phyloP scores from a whole-genome alignment of 2,797 vertebrate genomes.

The Graptemys geographica region DNA sequence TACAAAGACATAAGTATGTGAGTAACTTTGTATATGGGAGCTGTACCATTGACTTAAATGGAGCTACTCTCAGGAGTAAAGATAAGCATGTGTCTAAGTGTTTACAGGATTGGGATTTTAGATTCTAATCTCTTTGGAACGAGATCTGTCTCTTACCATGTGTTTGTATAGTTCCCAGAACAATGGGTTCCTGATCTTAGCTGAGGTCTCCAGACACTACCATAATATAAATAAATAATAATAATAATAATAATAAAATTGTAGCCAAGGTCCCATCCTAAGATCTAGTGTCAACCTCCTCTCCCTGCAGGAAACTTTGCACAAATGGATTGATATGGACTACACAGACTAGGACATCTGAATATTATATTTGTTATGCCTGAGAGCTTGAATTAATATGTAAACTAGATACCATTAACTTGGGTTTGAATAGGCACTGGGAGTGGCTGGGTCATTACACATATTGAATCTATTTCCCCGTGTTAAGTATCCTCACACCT shows the following conservation, averaged over 20 bases:
- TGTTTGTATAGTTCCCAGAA: not conserved
- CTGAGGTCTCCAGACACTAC: not conserved
- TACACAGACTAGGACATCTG: not conserved
- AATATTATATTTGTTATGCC: rapidly evolving
- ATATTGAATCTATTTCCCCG: too few species aligned
- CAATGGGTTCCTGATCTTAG: not conserved
- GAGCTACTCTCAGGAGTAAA: not conserved
- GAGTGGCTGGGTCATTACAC: too few species aligned
- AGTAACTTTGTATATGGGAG: not conserved
- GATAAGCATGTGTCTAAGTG: not conserved
- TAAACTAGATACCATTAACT: too few species aligned
- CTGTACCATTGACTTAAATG: not conserved
- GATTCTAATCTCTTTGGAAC: not conserved
- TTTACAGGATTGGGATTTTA: not conserved
- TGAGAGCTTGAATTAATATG: not conserved
- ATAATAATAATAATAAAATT: not conserved
- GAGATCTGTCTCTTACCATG: not conserved
- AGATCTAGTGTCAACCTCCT: not conserved
- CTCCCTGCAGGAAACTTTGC: not conserved
- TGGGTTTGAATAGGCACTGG: too few species aligned
- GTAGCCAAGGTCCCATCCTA: not conserved
- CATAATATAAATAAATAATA: not conserved
- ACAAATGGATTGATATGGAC: not conserved
- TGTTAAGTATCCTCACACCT: too few species aligned
- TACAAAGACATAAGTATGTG: not conserved